A percentile compares a stretch with the other conserved stretches of the same genome.
phyloP scores from a whole-genome alignment of 1,140 invertebrate species.

The Bemisia tabaci region DNA sequence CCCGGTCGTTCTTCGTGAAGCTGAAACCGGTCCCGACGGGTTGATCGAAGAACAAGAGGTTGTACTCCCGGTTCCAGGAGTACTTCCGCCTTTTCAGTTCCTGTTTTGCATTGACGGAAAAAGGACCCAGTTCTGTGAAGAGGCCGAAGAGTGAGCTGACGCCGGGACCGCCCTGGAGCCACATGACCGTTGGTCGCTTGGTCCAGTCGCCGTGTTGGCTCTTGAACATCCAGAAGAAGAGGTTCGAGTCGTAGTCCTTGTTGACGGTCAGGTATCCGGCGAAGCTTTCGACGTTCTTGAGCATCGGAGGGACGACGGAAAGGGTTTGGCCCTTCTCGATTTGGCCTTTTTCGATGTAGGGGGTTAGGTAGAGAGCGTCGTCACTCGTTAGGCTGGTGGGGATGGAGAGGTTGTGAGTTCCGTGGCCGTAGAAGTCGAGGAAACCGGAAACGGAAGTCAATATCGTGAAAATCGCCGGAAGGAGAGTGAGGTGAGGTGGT shows the following conservation, averaged over 20 bases:
- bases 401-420: too few species aligned
- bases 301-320: too few species aligned
- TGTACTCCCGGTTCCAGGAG: conserved; percentile 14
- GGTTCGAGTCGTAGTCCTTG: conserved; percentile 57
- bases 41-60: conserved; percentile 62
- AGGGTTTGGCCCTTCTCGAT: conserved; percentile 10
- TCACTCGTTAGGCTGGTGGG: too few species aligned
- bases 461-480: too few species aligned
- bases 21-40: conserved; percentile 36
- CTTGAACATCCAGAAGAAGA: conserved; percentile 85
- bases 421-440: too few species aligned
- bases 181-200: conserved; percentile 32
- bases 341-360: conserved; percentile 13
- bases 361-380: conserved; percentile 18
- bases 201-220: conserved; percentile 32
- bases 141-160: conserved; percentile 51
- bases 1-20: conserved; percentile 45
- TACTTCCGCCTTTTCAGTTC: conserved; percentile 26
- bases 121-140: conserved; percentile 44
- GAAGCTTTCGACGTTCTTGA: conserved; percentile 29
- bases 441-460: too few species aligned
- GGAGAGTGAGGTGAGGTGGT: too few species aligned
- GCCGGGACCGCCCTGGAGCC: conserved; percentile 65
- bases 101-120: neutral
- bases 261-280: conserved; percentile 62